Base-by-base conservation (phyloP, 2,113 vertebrate species). In the Zapus hudsonius region DNA sequence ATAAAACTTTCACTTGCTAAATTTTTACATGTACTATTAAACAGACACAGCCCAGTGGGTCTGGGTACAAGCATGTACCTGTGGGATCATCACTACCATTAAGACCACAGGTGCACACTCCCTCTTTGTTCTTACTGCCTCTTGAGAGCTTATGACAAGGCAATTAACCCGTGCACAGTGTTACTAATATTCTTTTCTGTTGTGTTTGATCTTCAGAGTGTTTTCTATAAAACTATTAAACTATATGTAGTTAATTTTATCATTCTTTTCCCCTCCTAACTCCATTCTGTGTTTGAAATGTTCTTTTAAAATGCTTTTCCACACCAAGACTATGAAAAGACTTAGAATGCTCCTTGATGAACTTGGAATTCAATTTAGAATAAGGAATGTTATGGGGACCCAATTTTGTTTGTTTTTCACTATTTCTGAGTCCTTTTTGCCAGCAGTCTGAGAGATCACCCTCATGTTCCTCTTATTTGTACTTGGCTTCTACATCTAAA, bases 401-500 rank as follows among this genome's bases (percentile, higher is more conserved):
- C 23, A 80, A 52, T 80, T 88, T 84, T 87, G 79, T 80, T 25
- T 66, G 80, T 90, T 95, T 67, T 17, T 80, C 47, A 70, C 59
- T 81, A 85, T 57, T 75, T 40, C 4, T 84, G 81, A 80, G 22
- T 76, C 31, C 23, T 74, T 76, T 63, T 79, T 79, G 73, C 42
- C 22, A 36, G 33, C 16, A 72, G 25, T 78, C 76, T 82, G n/a
- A 92, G 29, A 67, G n/a, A 94, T 27, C 55, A 72, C 19, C n/a
- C 7, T 36, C 44, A 83, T 73, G 67, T 89, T 75, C 47, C 25
- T 11, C 63, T n/a, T n/a, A n/a, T n/a, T 0, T 67, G n/a, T 84
- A 84, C 73, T 29, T 88, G 59, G 59, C 36, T 91, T 93, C 74
- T 55, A 91, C 10, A 88, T 76, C 66, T 91, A 61, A 84, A 87